Evolutionary conservation across 2,888 invertebrate genomes (phyloP).

Genomic region (Ischnura elegans): DNA sequence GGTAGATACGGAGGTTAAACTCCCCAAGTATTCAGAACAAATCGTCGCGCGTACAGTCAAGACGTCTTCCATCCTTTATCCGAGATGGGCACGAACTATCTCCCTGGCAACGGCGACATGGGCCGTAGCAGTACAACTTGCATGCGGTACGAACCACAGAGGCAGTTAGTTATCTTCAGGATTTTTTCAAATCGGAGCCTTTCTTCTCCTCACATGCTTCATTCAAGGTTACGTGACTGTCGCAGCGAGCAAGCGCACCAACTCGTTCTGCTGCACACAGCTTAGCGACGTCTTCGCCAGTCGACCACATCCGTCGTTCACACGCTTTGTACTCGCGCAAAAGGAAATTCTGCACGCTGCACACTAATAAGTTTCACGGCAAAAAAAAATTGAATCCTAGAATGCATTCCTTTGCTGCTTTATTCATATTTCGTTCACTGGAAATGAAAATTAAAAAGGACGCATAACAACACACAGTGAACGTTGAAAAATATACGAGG

Average conservation of each 20-base stretch:
- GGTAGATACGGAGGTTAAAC: too few relatives aligned
- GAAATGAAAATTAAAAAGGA: background rate
- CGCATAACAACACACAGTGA: too few relatives aligned
- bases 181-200: slow-evolving; percentile 1
- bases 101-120: background rate
- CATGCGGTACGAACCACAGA: background rate
- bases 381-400: background rate
- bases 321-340: background rate
- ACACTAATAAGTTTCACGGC: background rate
- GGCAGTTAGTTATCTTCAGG: background rate
- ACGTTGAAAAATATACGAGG: too few relatives aligned
- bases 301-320: background rate
- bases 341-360: background rate
- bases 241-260: background rate
- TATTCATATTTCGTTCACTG: background rate
- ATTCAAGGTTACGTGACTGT: slow-evolving; percentile 12
- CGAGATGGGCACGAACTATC: background rate
- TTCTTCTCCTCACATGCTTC: background rate
- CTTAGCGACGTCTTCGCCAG: background rate
- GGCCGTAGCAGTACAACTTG: background rate
- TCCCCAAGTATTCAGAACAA: too few relatives aligned
- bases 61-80: too few relatives aligned
- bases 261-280: slow-evolving; percentile 1
- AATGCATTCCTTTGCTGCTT: background rate
- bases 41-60: too few relatives aligned